These are phyloP conservation scores for Urophycis tenuis DNA, from an alignment of 2,797 vertebrate genomes.

Conservation along the genomic window DNA sequence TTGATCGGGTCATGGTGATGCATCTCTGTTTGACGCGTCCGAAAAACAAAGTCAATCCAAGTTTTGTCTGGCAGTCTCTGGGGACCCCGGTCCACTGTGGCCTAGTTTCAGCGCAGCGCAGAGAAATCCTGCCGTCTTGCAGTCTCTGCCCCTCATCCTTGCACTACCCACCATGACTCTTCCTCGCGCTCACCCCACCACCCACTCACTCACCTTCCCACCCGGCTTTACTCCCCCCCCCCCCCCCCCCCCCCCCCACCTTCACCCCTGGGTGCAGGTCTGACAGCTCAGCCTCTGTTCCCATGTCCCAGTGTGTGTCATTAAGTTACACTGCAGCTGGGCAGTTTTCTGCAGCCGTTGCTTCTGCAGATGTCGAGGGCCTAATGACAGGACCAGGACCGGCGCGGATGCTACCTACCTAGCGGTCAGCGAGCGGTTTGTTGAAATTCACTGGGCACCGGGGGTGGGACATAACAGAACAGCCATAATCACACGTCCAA, in stretches of 20 bases:
- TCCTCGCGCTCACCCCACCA: not conserved
- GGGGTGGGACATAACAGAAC: not conserved
- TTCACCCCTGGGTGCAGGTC: not conserved
- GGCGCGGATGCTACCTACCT: not conserved
- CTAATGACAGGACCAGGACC: constrained; percentile 1
- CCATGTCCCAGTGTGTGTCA: constrained; percentile 33
- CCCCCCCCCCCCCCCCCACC: not conserved
- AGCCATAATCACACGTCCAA: not conserved
- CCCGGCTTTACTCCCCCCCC: not conserved
- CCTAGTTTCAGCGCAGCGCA: not conserved
- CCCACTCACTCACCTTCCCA: not conserved
- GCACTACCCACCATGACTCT: not conserved
- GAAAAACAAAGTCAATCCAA: not conserved
- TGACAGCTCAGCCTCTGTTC: constrained; percentile 17
- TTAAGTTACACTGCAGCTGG: constrained; percentile 26
- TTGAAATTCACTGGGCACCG: not conserved
- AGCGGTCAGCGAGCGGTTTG: not conserved
- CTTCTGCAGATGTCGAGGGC: not conserved
- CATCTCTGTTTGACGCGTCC: not conserved
- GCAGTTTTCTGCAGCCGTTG: constrained; percentile 2
- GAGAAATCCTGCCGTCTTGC: not conserved
- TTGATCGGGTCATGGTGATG: not conserved
- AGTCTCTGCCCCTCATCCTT: not conserved
- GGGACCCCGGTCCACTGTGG: not conserved
- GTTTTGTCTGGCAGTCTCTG: not conserved